phyloP scores from a whole-genome alignment of 2,797 vertebrate species.

The Sparus aurata region DNA sequence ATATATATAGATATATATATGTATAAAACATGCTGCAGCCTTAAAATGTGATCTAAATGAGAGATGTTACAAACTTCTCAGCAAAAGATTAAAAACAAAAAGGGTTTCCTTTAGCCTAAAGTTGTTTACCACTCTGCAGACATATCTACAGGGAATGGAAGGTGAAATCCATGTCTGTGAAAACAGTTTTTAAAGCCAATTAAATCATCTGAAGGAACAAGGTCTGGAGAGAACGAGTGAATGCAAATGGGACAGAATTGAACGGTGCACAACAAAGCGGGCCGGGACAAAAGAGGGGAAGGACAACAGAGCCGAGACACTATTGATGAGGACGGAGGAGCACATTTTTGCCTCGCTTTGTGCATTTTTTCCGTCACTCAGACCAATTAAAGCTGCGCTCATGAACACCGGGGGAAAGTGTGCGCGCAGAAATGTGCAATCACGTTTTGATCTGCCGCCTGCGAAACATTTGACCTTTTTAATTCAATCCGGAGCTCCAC shows the following conservation, averaged over 20 bases:
- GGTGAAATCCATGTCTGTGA: conserved; percentile 54
- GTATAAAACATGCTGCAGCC: conserved; percentile 17
- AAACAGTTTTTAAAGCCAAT: conserved; percentile 64
- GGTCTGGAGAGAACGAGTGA: conserved; percentile 44
- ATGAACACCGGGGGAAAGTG: not conserved
- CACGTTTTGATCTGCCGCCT: not conserved
- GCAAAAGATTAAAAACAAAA: no score
- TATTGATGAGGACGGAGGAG: conserved; percentile 26
- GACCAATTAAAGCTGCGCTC: conserved; percentile 1
- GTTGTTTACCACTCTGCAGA: conserved; percentile 58
- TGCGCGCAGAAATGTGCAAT: not conserved
- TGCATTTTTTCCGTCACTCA: conserved; percentile 13
- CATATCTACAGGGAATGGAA: conserved; percentile 43
- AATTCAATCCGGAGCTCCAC: conserved; percentile 43
- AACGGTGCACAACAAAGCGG: conserved; percentile 19
- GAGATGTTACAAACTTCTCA: conserved; percentile 30
- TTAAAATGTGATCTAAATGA: conserved; percentile 40
- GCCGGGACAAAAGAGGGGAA: conserved; percentile 19
- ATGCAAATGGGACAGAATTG: conserved; percentile 55
- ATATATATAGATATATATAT: no score
- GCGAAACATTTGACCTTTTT: conserved; percentile 55
- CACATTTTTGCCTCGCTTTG: conserved; percentile 24
- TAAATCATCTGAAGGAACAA: conserved; percentile 60
- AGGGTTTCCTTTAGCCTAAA: conserved; percentile 12
- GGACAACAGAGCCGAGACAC: conserved; percentile 7